Conservation (phyloP, 2,888 invertebrate genomes). For the Mythimna albipuncta region DNA sequence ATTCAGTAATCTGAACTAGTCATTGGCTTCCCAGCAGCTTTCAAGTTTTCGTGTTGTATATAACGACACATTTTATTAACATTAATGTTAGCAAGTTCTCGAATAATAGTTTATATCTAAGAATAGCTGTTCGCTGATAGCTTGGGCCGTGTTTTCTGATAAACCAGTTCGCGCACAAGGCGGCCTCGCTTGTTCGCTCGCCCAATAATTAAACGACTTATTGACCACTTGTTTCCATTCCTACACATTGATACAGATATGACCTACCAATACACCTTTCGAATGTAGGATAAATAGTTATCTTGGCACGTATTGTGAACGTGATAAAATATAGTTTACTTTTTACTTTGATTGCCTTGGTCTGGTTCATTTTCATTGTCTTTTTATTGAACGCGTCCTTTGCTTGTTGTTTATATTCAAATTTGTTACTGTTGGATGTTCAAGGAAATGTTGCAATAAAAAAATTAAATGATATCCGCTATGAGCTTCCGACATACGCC, state of each 20-base stretch:
- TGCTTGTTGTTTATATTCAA: slow-evolving; percentile 16
- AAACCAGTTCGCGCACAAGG: slow-evolving; percentile 88
- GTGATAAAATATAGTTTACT: slow-evolving; percentile 67
- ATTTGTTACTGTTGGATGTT: background rate
- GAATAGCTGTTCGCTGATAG: slow-evolving; percentile 69
- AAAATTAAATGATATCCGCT: slow-evolving; percentile 12
- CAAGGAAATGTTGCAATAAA: slow-evolving; percentile 8
- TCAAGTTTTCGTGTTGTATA: background rate
- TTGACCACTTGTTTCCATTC: slow-evolving; percentile 87
- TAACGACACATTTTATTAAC: background rate
- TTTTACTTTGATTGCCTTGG: slow-evolving; percentile 66
- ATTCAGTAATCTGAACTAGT: background rate
- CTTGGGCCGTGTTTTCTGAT: slow-evolving; percentile 77
- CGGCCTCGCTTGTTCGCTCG: slow-evolving; percentile 85
- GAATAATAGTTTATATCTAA: slow-evolving; percentile 24
- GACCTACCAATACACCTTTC: slow-evolving; percentile 77
- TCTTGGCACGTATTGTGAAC: slow-evolving; percentile 69
- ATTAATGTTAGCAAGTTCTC: slow-evolving; percentile 18
- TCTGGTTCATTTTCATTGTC: slow-evolving; percentile 38
- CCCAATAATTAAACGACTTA: slow-evolving; percentile 87
- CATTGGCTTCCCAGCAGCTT: background rate
- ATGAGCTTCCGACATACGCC: background rate
- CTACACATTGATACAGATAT: slow-evolving; percentile 82
- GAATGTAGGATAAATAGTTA: slow-evolving; percentile 73
- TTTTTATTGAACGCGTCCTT: slow-evolving; percentile 28